Percentiles rank a stretch among this genome's conserved stretches.
Conservation (phyloP, 2,113 vertebrate species). For the Tenrec ecaudatus region DNA sequence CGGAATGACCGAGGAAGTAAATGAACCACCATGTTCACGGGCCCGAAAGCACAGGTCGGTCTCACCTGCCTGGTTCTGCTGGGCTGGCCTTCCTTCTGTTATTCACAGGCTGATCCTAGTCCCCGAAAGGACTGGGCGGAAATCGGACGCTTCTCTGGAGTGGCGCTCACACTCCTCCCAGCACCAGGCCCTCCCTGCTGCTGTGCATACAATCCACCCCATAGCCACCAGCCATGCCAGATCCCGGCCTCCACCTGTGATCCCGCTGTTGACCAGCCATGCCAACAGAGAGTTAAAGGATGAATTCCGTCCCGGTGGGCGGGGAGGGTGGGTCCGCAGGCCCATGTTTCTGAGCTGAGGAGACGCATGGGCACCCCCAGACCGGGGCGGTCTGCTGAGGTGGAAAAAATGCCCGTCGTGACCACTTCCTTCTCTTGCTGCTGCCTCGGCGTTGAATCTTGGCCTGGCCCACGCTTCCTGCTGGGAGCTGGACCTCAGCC, state of each 20-base stretch:
- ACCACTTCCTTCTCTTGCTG: slow-evolving; percentile 60
- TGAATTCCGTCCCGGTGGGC: rapidly evolving
- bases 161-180: not conserved
- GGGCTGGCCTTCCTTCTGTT: not conserved
- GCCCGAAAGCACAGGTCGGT: not conserved
- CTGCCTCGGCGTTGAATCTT: not conserved
- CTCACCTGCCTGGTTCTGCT: not conserved
- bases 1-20: not conserved
- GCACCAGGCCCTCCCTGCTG: too few relatives aligned
- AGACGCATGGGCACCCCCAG: not conserved
- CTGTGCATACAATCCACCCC: too few relatives aligned
- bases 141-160: not conserved
- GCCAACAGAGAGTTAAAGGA: not conserved
- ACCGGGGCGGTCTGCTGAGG: not conserved
- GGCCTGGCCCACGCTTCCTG: slow-evolving; percentile 52
- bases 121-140: not conserved
- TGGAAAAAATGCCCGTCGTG: not conserved
- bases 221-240: too few relatives aligned
- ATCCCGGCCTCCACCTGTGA: not conserved
- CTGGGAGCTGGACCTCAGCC: slow-evolving; percentile 77
- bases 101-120: not conserved
- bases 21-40: not conserved
- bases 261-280: not conserved
- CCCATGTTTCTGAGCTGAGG: slow-evolving; percentile 22
- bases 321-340: not conserved